Evolutionary conservation across 2,113 vertebrate species (phyloP), one percentile per base, ranked within the genome.

Genomic region (Eulemur macaco): DNA sequence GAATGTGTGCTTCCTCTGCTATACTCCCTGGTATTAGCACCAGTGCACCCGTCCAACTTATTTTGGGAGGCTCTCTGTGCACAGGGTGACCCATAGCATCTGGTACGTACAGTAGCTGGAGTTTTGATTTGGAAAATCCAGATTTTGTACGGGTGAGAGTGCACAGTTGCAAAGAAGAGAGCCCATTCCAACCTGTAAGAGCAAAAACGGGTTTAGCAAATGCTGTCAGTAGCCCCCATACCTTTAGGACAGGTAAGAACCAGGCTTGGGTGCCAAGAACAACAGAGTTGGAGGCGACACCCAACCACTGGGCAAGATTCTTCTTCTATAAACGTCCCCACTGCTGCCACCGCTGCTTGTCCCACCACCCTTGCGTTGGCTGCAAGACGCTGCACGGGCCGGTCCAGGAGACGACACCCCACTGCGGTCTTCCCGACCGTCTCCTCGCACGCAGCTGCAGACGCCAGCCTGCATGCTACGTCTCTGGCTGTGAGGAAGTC

Each of bases 201-300:
- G 66, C 21, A n/a, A 5, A 71, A 15, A 4, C 8, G 20, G 31
- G 27, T 1, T n/a, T 37, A 6, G 13, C 6, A 17, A 47, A 56
- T 8, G 34, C 34, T 9, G 3, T 47, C 0, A 11, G 9, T 5
- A 15, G 7, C 45, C 25, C 58, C 21, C 0, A 6, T 0, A 0
- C 15, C 29, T 74, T 52, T 54, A 47, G 60, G 37, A 11, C 39
- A 58, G 76, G 25, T 15, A 31, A 54, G 29, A 6, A 4, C 25
- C 25, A 69, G 31, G 21, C 0, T 0, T 0, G 3, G 29, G 50
- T 25, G 7, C n/a, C 9, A 0, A 25, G n/a, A 58, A 3, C 21
- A 7, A 11, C 39, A 54, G 0, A 27, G 25, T 1, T 50, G 6
- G 27, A 31, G 34, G 71, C 1, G 8, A 13, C 11, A 0, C 10